phyloP scores from a whole-genome alignment of 2,113 vertebrate genomes.

The Epinephelus cyanopodus region DNA sequence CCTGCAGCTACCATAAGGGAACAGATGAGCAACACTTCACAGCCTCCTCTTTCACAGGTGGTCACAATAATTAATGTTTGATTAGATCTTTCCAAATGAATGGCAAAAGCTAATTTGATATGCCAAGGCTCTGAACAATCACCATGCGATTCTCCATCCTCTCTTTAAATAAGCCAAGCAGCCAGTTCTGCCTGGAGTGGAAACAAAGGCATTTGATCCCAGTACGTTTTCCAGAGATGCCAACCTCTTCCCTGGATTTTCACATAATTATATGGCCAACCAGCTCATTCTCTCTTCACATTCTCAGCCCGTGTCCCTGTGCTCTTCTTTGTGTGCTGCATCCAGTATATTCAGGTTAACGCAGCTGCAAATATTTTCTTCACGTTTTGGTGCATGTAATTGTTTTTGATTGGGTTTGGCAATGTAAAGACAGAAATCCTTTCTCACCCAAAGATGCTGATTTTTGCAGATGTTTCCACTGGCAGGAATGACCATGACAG shows the following conservation, averaged over 20 bases:
- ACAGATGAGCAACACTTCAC: slow-evolving; percentile 61
- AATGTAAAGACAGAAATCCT: slow-evolving; percentile 38
- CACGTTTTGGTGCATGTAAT: slow-evolving; percentile 43
- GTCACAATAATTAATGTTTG: slow-evolving; percentile 78
- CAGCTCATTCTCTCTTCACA: slow-evolving; percentile 46
- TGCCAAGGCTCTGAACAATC: slow-evolving; percentile 66
- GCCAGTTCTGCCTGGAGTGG: slow-evolving; percentile 60
- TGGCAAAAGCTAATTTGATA: slow-evolving; percentile 62
- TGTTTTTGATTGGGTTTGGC: slow-evolving; percentile 57
- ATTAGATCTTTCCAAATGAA: slow-evolving; percentile 75
- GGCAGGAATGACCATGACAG: slow-evolving; percentile 25
- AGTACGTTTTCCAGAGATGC: slow-evolving; percentile 54
- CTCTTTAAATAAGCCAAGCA: slow-evolving; percentile 64
- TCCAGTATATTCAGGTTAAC: slow-evolving; percentile 37
- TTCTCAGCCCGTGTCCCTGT: slow-evolving; percentile 12
- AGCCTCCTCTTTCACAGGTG: slow-evolving; percentile 74
- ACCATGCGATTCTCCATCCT: slow-evolving; percentile 43
- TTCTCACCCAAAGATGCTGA: slow-evolving; percentile 19
- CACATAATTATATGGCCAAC: slow-evolving; percentile 62
- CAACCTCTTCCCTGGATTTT: slow-evolving; percentile 48
- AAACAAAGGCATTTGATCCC: slow-evolving; percentile 71
- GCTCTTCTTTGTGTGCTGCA: slow-evolving; percentile 35
- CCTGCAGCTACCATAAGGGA: slow-evolving; percentile 54
- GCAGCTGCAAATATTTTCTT: slow-evolving; percentile 45
- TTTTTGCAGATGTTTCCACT: slow-evolving; percentile 57